Percentiles rank a stretch among this genome's conserved stretches.
These are phyloP conservation scores for Crotalus horridus DNA, from an alignment of 2,113 vertebrate species.

Conservation along the genomic window DNA sequence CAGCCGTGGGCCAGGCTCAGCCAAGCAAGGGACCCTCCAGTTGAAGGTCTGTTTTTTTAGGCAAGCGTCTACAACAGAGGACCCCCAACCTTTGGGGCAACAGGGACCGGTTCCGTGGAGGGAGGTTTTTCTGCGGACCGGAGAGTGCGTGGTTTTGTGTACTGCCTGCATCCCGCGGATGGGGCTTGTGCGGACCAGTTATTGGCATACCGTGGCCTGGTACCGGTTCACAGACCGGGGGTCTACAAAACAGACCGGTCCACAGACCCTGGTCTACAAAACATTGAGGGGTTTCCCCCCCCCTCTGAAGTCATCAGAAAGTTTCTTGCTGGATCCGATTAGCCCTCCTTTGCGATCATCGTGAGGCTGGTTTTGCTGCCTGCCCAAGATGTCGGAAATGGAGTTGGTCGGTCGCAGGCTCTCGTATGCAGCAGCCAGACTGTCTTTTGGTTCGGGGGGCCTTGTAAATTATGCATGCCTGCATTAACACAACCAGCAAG, in stretches of 20 bases:
- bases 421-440: not conserved
- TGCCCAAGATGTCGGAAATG: not conserved
- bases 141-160: too few relatives aligned
- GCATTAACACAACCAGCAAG: not conserved
- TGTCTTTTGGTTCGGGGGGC: not conserved
- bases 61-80: too few relatives aligned
- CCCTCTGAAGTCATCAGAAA: not conserved
- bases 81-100: too few relatives aligned
- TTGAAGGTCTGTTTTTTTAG: not conserved
- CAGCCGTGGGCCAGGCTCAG: accelerated
- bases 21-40: not conserved
- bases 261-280: not conserved
- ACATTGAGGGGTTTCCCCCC: not conserved
- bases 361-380: not conserved
- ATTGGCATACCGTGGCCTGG: too few relatives aligned
- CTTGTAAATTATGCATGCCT: not conserved
- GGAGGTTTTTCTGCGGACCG: too few relatives aligned
- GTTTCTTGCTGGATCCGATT: not conserved
- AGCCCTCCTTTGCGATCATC: not conserved
- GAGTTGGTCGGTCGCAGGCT: not conserved
- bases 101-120: too few relatives aligned
- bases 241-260: too few relatives aligned
- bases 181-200: too few relatives aligned
- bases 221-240: too few relatives aligned
- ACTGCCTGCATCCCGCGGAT: too few relatives aligned